A percentile compares a stretch with the other conserved stretches of the same genome.
Conservation (phyloP, 2,797 vertebrate species). For the Eulemur rubriventer region DNA sequence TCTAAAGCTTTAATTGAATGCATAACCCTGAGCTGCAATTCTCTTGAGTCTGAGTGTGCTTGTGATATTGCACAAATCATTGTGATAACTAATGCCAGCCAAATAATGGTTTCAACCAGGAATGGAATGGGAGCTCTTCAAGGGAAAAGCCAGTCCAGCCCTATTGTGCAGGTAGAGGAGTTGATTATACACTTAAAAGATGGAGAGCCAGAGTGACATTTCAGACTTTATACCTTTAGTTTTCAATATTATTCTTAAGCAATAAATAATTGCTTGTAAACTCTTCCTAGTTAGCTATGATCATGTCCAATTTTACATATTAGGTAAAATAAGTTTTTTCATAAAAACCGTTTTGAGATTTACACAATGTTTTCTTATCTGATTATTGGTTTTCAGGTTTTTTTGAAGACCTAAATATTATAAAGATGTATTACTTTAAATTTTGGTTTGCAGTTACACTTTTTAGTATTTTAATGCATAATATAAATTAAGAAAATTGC, state of each 20-base stretch:
- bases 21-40: background rate
- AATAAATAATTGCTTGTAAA: constrained; percentile 1
- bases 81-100: constrained; percentile 7
- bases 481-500: background rate
- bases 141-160: background rate
- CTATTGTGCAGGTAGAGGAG: background rate
- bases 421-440: background rate
- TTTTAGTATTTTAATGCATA: constrained; percentile 20
- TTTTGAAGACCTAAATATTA: constrained; percentile 18
- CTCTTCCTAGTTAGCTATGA: background rate
- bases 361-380: background rate
- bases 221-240: background rate
- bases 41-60: background rate
- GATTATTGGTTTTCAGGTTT: constrained; percentile 21
- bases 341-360: background rate
- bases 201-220: background rate
- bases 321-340: background rate
- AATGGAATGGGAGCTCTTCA: background rate
- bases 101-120: background rate
- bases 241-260: background rate
- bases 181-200: background rate
- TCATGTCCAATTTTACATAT: background rate
- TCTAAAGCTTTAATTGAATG: background rate
- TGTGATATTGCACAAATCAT: constrained; percentile 1
- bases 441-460: background rate